Conservation (phyloP, 2,113 vertebrate species). For the Boulengeromyrus knoepffleri region DNA sequence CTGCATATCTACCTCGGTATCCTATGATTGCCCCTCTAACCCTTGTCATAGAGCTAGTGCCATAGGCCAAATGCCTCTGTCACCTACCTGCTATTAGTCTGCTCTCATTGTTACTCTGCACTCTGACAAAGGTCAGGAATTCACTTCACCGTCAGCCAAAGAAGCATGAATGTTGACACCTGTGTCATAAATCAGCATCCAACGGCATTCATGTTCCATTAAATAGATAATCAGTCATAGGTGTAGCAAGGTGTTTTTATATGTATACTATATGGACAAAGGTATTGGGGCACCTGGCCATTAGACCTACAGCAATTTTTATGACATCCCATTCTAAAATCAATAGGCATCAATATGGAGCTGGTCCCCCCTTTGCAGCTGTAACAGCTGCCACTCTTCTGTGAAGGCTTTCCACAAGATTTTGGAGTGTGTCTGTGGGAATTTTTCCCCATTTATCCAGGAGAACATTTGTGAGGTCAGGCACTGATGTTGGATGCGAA, state of each 20-base stretch:
- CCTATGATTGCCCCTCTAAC: not conserved
- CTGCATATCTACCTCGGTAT: not conserved
- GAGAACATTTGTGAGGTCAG: not conserved
- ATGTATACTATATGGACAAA: not conserved
- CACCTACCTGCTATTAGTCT: not conserved
- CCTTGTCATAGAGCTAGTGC: not conserved
- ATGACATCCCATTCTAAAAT: not conserved
- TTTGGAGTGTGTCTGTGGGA: not conserved
- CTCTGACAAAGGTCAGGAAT: conserved; percentile 14
- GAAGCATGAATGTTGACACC: not conserved
- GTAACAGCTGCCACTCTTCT: not conserved
- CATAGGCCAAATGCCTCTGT: not conserved
- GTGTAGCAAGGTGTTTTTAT: not conserved
- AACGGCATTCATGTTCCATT: not conserved
- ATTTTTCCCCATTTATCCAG: not conserved
- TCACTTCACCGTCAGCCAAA: conserved; percentile 5
- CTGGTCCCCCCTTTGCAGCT: not conserved
- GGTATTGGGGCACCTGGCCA: not conserved
- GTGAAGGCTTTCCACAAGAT: not conserved
- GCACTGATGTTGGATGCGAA: not conserved
- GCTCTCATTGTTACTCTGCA: not conserved
- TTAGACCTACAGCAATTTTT: not conserved
- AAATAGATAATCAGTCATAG: not conserved
- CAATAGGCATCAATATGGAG: not conserved
- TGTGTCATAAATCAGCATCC: not conserved